Evolutionary conservation across 2,888 invertebrate genomes (phyloP).

Genomic region (Aleiodes testaceus): DNA sequence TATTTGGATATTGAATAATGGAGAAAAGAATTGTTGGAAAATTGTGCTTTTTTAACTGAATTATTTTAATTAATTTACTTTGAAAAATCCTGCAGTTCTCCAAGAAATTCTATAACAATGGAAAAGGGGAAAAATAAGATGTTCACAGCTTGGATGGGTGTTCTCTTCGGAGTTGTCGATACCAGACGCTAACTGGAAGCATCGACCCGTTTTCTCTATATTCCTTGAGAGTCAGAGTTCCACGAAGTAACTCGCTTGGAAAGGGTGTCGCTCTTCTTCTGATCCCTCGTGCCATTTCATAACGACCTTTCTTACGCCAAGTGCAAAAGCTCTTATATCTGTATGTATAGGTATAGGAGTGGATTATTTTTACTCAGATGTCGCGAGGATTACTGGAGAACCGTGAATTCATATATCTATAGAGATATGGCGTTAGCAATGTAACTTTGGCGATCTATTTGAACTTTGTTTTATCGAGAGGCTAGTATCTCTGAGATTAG

Average conservation of each 20-base stretch:
- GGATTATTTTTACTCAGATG: constrained; percentile 3
- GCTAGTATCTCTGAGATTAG: constrained; percentile 7
- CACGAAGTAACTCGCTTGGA: constrained; percentile 28
- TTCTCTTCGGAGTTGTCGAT: constrained; percentile 50
- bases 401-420: constrained; percentile 12
- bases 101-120: constrained; percentile 1
- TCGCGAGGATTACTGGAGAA: constrained; percentile 8
- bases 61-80: neutral
- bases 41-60: too few species aligned
- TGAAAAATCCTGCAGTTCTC: neutral
- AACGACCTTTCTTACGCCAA: constrained; percentile 17
- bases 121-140: constrained; percentile 2
- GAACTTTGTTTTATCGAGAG: constrained; percentile 36
- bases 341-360: neutral
- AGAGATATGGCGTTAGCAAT: constrained; percentile 3
- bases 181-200: constrained; percentile 55
- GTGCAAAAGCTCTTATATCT: neutral
- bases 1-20: too few species aligned
- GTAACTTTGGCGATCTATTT: constrained; percentile 37
- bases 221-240: constrained; percentile 25
- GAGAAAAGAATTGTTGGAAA: too few species aligned
- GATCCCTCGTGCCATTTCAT: constrained; percentile 27
- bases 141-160: constrained; percentile 30
- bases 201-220: constrained; percentile 53
- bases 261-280: constrained; percentile 24